Base-by-base conservation (phyloP, 2,797 vertebrate genomes). In the Taenioides sp. region DNA sequence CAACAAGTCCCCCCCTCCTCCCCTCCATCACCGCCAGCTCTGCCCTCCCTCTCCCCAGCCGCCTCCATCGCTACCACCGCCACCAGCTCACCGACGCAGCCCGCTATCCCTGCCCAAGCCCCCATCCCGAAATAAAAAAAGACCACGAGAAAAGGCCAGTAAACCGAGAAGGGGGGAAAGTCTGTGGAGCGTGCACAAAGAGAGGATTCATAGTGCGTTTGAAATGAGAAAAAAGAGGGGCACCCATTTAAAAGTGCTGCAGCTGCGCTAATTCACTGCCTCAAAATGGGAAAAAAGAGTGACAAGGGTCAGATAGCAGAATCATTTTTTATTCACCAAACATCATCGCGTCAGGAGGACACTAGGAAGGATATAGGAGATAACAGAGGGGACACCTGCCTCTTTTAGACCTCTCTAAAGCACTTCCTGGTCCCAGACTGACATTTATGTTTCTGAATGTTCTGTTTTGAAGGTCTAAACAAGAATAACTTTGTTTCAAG, bases 251-350 rank as follows among this genome's bases (percentile, higher is more conserved):
- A 94, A 90, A 90, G 89, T 93, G 83, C 89, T 91, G 92, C 94
- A 95, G 94, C 93, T 95, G 94, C 93, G 92, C 90, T 90, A 89
- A 93, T 95, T 94, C 94, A 95, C 90, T 90, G 92, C 89, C 91
- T 89, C 88, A 93, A 93, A 92, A 93, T 91, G 88, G 89, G 81
- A 22, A 85, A 85, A 82, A 86, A 87, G 82, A 87, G 81, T 81
- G 75, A 88, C 88, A 91, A 87, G 87, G 92, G 92, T 93, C 93
- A 92, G 90, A 86, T 78, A 90, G 87, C 86, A 86, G 88, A 89
- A 92, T 92, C 84, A 89, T 91, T 92, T 91, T 90, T 91, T 81
- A 92, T 93, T 90, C 91, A 89, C 88, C 84, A 76, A 83, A 84
- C 85, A 86, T 82, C 87, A 84, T 86, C 75, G n/a, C 75, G 20